Percentiles rank a stretch among this genome's conserved stretches.
These are phyloP conservation scores for Anhinga rufa DNA, from an alignment of 2,113 vertebrate genomes.

Conservation along the genomic window DNA sequence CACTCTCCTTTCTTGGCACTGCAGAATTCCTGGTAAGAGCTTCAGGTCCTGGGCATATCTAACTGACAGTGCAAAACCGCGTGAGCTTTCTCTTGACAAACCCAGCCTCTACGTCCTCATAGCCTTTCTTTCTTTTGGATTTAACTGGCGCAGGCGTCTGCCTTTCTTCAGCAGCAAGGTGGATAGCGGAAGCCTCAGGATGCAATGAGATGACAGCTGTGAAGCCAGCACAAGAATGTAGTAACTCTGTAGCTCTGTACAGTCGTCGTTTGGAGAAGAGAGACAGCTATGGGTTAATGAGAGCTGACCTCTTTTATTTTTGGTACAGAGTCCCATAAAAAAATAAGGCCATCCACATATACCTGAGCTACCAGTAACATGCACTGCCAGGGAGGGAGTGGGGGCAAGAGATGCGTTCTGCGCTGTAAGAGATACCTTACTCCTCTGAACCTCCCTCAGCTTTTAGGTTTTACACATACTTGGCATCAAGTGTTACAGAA, in stretches of 20 bases:
- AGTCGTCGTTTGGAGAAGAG: background rate
- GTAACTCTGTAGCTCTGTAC: background rate
- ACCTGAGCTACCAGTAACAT: background rate
- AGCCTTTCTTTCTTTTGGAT: background rate
- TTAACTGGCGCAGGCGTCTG: background rate
- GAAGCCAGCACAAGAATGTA: background rate
- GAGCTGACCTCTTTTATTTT: background rate
- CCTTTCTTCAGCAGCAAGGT: background rate
- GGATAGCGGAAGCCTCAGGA: background rate
- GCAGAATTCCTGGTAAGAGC: background rate
- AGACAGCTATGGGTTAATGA: background rate
- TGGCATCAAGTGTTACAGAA: background rate
- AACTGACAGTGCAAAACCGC: background rate
- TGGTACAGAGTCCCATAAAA: background rate
- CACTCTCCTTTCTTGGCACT: background rate
- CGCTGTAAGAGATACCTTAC: background rate
- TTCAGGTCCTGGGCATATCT: background rate
- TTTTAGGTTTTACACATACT: background rate
- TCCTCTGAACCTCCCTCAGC: background rate
- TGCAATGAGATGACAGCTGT: background rate
- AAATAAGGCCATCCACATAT: background rate
- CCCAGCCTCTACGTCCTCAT: background rate
- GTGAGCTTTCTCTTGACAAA: background rate
- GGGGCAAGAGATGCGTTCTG: background rate
- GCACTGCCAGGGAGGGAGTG: background rate